Conservation (phyloP, 2,888 invertebrate species). For the Clistopyga incitator region DNA sequence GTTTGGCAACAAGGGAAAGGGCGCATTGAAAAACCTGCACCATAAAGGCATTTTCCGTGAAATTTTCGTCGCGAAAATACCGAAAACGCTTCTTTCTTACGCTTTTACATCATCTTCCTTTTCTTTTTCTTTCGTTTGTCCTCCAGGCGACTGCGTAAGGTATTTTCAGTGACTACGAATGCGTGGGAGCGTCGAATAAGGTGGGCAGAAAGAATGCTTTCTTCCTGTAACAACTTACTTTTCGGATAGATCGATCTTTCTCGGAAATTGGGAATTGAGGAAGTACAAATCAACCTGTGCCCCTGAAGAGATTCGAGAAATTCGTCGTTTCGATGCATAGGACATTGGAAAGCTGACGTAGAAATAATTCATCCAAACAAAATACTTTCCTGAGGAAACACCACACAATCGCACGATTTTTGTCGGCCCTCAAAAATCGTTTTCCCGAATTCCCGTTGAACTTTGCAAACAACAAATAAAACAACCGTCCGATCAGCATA, state of each 20-base stretch:
- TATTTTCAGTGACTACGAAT: background rate
- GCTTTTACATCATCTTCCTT: constrained; percentile 6
- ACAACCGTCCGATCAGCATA: background rate
- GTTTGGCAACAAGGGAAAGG: constrained; percentile 22
- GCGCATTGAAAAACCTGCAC: background rate
- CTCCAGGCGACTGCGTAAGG: background rate
- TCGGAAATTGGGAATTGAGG: background rate
- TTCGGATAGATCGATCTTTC: constrained; percentile 6
- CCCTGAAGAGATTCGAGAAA: background rate
- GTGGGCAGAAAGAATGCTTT: background rate
- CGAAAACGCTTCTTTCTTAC: background rate
- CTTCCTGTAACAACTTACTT: background rate
- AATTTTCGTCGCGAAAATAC: constrained; percentile 76
- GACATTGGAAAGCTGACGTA: background rate
- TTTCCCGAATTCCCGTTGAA: too few relatives aligned
- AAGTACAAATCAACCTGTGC: constrained; percentile 14
- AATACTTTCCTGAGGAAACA: too few relatives aligned
- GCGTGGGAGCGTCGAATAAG: constrained; percentile 26
- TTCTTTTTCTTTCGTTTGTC: background rate
- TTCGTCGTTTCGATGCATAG: background rate
- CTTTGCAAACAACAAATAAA: background rate
- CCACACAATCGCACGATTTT: too few relatives aligned
- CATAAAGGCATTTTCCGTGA: constrained; percentile 74
- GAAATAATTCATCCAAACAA: background rate
- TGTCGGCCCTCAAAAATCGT: too few relatives aligned